phyloP scores from a whole-genome alignment of 1,140 invertebrate species.

The Drosophila serrata region DNA sequence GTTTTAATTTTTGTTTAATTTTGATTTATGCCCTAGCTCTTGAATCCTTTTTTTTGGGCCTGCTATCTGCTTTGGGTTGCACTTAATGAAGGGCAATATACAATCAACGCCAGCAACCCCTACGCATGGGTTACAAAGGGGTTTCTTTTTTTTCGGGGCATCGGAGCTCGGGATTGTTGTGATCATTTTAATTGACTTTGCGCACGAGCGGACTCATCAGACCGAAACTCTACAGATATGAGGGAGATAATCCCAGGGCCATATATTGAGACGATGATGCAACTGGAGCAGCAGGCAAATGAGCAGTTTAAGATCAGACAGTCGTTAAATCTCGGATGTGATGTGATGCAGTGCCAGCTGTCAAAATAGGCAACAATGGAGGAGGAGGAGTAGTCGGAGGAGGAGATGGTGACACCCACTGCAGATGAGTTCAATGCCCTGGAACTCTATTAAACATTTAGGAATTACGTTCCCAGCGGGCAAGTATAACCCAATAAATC shows the following conservation, averaged over 20 bases:
- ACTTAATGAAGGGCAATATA: slow-evolving; percentile 79
- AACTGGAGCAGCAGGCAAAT: slow-evolving; percentile 64
- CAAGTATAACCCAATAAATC: slow-evolving; percentile 53
- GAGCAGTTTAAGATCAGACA: slow-evolving; percentile 56
- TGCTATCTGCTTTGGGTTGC: slow-evolving; percentile 63
- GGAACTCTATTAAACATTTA: slow-evolving; percentile 52
- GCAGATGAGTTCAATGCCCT: slow-evolving; percentile 68
- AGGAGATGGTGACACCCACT: slow-evolving; percentile 53
- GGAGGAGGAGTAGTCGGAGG: not conserved
- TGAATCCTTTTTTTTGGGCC: slow-evolving; percentile 24
- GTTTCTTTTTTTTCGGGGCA: slow-evolving; percentile 32
- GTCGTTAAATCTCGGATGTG: slow-evolving; percentile 52
- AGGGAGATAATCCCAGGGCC: slow-evolving; percentile 18
- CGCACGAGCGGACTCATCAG: slow-evolving; percentile 75
- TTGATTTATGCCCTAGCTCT: slow-evolving; percentile 66
- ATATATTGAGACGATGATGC: slow-evolving; percentile 40
- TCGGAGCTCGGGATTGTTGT: slow-evolving; percentile 57
- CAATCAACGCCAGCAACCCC: slow-evolving; percentile 74
- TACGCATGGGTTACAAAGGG: slow-evolving; percentile 58
- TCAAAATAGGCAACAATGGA: slow-evolving; percentile 61
- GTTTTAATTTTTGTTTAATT: slow-evolving; percentile 58
- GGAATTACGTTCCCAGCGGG: slow-evolving; percentile 21
- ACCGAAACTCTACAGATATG: slow-evolving; percentile 58
- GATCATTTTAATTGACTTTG: slow-evolving; percentile 84
- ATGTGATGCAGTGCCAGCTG: slow-evolving; percentile 57